Conservation (phyloP, 1,140 invertebrate species). For the Listronotus bonariensis region DNA sequence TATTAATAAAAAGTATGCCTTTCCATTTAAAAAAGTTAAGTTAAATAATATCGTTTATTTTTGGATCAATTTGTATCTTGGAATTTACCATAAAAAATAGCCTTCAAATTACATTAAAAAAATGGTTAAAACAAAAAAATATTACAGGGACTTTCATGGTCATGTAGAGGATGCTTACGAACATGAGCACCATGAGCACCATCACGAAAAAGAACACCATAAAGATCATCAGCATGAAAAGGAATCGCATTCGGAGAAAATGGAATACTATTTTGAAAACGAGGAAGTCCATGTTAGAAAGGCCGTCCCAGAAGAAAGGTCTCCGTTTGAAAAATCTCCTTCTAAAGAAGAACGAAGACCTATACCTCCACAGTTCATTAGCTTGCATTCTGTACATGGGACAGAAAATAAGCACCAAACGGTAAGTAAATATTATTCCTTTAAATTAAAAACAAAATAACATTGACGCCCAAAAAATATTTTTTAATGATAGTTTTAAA, state of each 20-base stretch:
- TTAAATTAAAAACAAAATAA: no score
- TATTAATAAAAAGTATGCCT: no score
- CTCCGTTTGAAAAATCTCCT: slow-evolving; percentile 40
- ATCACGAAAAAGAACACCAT: slow-evolving; percentile 24
- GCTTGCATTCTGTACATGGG: slow-evolving; percentile 44
- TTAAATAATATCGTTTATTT: no score
- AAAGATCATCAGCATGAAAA: slow-evolving; percentile 24
- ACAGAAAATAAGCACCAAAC: slow-evolving; percentile 45
- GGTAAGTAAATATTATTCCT: slow-evolving; percentile 21
- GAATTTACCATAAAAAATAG: no score
- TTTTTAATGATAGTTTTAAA: no score
- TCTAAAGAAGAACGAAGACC: slow-evolving; percentile 40
- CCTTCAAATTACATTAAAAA: no score
- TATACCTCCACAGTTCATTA: slow-evolving; percentile 49
- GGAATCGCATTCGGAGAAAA: slow-evolving; percentile 22
- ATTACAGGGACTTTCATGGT: slow-evolving; percentile 48
- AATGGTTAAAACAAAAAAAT: no score
- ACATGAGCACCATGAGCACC: slow-evolving; percentile 15
- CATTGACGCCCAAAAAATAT: no score
- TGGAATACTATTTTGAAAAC: slow-evolving; percentile 27
- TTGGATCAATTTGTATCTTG: no score
- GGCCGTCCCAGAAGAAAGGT: slow-evolving; percentile 23
- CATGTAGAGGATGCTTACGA: slow-evolving; percentile 43
- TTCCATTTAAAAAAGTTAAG: no score
- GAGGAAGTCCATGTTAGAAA: slow-evolving; percentile 20